Evolutionary conservation across 2,888 invertebrate species (phyloP).

Genomic region (Atrina japonica): DNA sequence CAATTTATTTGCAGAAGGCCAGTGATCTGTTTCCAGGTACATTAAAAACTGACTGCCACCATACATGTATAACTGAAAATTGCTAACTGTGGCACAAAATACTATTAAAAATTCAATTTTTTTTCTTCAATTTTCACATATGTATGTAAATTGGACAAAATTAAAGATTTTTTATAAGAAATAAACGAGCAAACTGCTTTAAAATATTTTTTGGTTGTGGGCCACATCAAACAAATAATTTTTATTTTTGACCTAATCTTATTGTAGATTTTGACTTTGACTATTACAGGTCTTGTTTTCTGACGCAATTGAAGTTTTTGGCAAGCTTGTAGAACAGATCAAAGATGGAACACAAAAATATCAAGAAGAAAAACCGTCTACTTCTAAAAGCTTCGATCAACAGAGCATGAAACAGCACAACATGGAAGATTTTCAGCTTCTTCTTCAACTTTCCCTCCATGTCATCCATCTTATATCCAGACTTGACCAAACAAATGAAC

Average conservation of each 20-base stretch:
- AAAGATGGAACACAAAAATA: slow-evolving; percentile 27
- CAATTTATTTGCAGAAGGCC: no score
- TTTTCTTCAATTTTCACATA: no score
- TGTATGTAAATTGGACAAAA: no score
- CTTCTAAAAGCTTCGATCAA: neutral
- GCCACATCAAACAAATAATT: neutral
- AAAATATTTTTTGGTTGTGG: no score
- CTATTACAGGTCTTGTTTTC: slow-evolving; percentile 81
- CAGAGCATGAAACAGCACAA: slow-evolving; percentile 7
- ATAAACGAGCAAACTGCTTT: no score
- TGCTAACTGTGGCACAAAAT: no score
- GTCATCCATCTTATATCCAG: slow-evolving; percentile 66
- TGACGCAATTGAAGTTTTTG: slow-evolving; percentile 88
- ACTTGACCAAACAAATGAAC: slow-evolving; percentile 46
- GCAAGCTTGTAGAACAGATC: slow-evolving; percentile 84
- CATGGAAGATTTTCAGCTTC: slow-evolving; percentile 83
- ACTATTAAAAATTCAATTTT: no score
- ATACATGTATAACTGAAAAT: no score
- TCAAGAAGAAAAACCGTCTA: neutral
- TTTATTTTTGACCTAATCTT: no score
- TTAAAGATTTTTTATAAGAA: no score
- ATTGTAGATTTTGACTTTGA: neutral
- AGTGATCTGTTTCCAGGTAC: no score
- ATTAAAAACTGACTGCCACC: no score
- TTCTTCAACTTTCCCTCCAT: slow-evolving; percentile 82